phyloP scores from a whole-genome alignment of 2,888 invertebrate species.

The Thymelicus acteon region DNA sequence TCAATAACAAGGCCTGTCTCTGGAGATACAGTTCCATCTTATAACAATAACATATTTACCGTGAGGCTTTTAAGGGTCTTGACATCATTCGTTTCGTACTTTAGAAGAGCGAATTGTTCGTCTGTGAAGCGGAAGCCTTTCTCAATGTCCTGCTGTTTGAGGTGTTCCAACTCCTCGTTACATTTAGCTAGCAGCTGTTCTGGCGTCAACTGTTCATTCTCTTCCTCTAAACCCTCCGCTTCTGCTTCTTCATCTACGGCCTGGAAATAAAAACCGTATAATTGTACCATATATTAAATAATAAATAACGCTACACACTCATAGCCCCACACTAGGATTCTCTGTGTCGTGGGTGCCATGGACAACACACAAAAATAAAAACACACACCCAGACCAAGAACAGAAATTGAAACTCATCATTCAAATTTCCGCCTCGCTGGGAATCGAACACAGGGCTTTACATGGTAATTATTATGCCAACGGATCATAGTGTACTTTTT shows the following conservation, averaged over 20 bases:
- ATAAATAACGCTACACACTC: too few species aligned
- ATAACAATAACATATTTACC: constrained; percentile 66
- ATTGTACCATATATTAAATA: neutral
- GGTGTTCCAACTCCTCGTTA: constrained; percentile 65
- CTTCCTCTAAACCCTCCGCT: constrained; percentile 63
- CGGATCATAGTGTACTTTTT: too few species aligned
- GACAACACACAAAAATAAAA: too few species aligned
- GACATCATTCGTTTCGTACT: constrained; percentile 86
- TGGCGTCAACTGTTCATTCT: constrained; percentile 70
- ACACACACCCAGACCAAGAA: too few species aligned
- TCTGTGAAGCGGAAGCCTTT: constrained; percentile 84
- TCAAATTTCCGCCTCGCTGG: too few species aligned
- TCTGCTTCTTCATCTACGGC: constrained; percentile 72
- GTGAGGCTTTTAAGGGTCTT: constrained; percentile 84
- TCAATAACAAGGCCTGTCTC: too few species aligned
- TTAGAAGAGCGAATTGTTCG: constrained; percentile 84
- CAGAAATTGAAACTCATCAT: too few species aligned
- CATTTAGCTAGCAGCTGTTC: constrained; percentile 68
- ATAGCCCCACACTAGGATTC: too few species aligned
- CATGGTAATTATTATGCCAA: too few species aligned
- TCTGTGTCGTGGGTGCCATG: too few species aligned
- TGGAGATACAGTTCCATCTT: too few species aligned
- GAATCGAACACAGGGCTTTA: too few species aligned
- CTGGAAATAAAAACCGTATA: constrained; percentile 47
- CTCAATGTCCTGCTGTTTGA: constrained; percentile 72